Conservation (phyloP, 1,140 invertebrate species). For the Zaprionus ghesquierei region DNA sequence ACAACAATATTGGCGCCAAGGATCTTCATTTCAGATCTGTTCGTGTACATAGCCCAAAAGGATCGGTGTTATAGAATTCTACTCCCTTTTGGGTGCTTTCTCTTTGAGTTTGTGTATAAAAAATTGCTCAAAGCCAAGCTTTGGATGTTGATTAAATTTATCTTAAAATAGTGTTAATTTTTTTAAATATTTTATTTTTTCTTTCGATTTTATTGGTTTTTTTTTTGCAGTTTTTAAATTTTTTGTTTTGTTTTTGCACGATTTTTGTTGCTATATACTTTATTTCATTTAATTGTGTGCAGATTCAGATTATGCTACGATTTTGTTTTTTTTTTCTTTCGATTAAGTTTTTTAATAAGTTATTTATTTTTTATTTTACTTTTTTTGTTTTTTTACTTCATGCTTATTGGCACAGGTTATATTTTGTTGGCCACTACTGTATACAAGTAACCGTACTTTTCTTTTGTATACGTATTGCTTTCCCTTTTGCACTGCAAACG, state of each 20-base stretch:
- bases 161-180: slow-evolving; percentile 22
- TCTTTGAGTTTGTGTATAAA: slow-evolving; percentile 43
- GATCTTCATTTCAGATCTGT: slow-evolving; percentile 54
- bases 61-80: not conserved
- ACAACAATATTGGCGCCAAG: slow-evolving; percentile 54
- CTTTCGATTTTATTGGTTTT: slow-evolving; percentile 36
- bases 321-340: slow-evolving; percentile 26
- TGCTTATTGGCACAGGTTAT: slow-evolving; percentile 6
- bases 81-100: not conserved
- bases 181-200: slow-evolving; percentile 38
- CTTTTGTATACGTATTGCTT: slow-evolving; percentile 1
- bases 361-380: slow-evolving; percentile 16
- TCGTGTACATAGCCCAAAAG: slow-evolving; percentile 52
- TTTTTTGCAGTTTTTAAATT: slow-evolving; percentile 8
- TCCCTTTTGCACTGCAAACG: slow-evolving; percentile 5
- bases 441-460: slow-evolving; percentile 47
- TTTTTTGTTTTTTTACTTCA: slow-evolving; percentile 1
- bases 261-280: slow-evolving; percentile 8
- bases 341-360: slow-evolving; percentile 28
- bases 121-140: slow-evolving; percentile 30
- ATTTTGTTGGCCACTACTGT: slow-evolving; percentile 44
- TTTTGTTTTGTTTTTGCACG: slow-evolving; percentile 13
- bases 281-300: slow-evolving; percentile 28
- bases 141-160: slow-evolving; percentile 25
- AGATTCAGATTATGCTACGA: not conserved